Evolutionary conservation across 2,888 invertebrate species (phyloP), one percentile per base, ranked within the genome.

Genomic region (Campoletis raptor): DNA sequence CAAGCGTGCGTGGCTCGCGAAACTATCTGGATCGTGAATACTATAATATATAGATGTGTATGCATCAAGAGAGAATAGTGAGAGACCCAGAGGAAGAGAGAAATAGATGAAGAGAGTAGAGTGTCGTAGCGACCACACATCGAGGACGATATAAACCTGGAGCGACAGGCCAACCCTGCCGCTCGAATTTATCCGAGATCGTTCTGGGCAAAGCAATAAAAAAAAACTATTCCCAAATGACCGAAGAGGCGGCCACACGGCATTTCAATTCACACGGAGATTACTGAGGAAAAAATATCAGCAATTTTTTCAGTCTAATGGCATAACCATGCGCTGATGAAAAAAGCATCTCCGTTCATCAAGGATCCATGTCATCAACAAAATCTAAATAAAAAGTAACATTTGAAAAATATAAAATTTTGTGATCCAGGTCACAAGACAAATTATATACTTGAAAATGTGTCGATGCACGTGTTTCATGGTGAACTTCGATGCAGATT

Each of bases 1-100:
- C 89, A 89, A 86, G 87, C 87, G 90, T 88, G 85, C 88, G 85
- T 87, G 89, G 89, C 90, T 89, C 82, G 89, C 89, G 90, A 88
- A 89, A 66, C 85, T 88, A 88, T 85, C 88, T 87, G 36, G 30
- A 70, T 79, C 42, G 45, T 24, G 18, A 36, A 36, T 42, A 18
- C 15, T 30, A 67, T 9, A 48, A 45, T 70, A 40, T 69, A 69
- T 36, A 48, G 12, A 21, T 48, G 30, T 61, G 40, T 57, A 42
- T 61, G 42, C 61, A 30, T 61, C 61, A 30, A 61, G 61, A 30
- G 61, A 61, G 30, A 30, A 67, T 66, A 48, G 12, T 21, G 30
- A 85, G 40, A 64, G 24, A n/a, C 48, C n/a, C 24, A 54, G 30
- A 52, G 37, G 30, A 5, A 69, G 24, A 45, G 45, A 54, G 36